These are phyloP conservation scores for Fistularia commersonii DNA, from an alignment of 2,797 vertebrate species.

Conservation along the genomic window DNA sequence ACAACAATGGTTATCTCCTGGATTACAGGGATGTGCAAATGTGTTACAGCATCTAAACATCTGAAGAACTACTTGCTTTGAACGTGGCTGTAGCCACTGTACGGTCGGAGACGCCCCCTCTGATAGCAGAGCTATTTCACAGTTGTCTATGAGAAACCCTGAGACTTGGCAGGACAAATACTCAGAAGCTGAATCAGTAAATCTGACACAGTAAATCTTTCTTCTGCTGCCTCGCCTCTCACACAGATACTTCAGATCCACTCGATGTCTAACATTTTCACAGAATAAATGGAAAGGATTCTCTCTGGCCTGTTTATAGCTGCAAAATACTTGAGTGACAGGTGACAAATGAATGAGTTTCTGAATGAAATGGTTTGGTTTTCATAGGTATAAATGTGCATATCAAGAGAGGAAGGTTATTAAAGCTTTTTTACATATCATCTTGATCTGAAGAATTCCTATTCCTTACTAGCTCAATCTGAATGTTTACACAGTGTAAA, in stretches of 20 bases:
- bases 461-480: no score
- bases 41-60: not conserved
- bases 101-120: not conserved
- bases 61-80: not conserved
- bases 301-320: not conserved
- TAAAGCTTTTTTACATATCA: no score
- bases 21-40: no score
- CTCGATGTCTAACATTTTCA: not conserved
- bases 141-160: conserved; percentile 22
- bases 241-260: conserved; percentile 8
- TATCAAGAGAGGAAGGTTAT: no score
- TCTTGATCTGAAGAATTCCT: no score
- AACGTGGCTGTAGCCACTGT: not conserved
- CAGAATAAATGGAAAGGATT: conserved; percentile 5
- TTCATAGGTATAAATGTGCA: no score
- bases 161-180: conserved; percentile 28
- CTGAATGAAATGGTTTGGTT: not conserved
- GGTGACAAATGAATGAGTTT: conserved; percentile 3
- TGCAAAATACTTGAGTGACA: not conserved
- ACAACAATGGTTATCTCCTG: no score
- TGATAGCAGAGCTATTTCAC: conserved; percentile 36
- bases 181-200: conserved; percentile 17
- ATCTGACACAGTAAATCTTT: conserved; percentile 20
- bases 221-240: conserved; percentile 14
- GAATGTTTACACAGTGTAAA: no score